Percentiles rank a stretch among this genome's conserved stretches.
Conservation (phyloP, 2,797 vertebrate species). For the Liasis olivaceus region DNA sequence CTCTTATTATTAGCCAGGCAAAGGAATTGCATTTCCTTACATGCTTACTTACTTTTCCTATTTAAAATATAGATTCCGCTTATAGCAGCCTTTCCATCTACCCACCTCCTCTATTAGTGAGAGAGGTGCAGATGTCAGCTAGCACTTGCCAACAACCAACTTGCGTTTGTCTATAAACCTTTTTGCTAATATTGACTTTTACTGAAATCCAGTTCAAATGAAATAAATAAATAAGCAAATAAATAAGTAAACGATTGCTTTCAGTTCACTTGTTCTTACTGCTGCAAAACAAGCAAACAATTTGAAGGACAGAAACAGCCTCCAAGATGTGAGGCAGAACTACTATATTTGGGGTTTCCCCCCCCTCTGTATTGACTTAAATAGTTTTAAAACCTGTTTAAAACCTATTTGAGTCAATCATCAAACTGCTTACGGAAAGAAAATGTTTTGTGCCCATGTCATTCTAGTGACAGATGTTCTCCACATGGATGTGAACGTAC, state of each 20-base stretch:
- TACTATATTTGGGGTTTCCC: slow-evolving; percentile 1
- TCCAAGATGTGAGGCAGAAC: slow-evolving; percentile 32
- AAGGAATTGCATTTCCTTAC: slow-evolving; percentile 31
- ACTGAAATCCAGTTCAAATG: slow-evolving; percentile 47
- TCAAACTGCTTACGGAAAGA: slow-evolving; percentile 33
- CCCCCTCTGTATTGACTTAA: slow-evolving; percentile 21
- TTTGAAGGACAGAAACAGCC: slow-evolving; percentile 55
- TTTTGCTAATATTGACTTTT: slow-evolving; percentile 56
- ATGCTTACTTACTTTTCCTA: slow-evolving; percentile 13
- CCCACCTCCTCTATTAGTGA: background rate
- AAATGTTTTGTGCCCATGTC: slow-evolving; percentile 25
- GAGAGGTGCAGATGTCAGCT: slow-evolving; percentile 32
- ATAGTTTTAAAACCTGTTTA: slow-evolving; percentile 30
- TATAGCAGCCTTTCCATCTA: background rate
- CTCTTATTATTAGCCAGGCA: slow-evolving; percentile 16
- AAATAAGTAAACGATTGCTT: slow-evolving; percentile 62
- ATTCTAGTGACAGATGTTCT: slow-evolving; percentile 44
- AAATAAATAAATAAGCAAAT: slow-evolving; percentile 48
- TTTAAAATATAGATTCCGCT: slow-evolving; percentile 13
- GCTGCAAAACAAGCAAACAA: slow-evolving; percentile 42
- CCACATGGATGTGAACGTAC: background rate
- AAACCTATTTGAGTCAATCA: slow-evolving; percentile 39
- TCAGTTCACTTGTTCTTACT: slow-evolving; percentile 55
- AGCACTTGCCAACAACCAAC: slow-evolving; percentile 38
- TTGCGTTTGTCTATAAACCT: slow-evolving; percentile 60